A percentile compares a stretch with the other conserved stretches of the same genome.
Evolutionary conservation across 2,888 invertebrate species (phyloP).

Genomic region (Chrysina gloriosa): DNA sequence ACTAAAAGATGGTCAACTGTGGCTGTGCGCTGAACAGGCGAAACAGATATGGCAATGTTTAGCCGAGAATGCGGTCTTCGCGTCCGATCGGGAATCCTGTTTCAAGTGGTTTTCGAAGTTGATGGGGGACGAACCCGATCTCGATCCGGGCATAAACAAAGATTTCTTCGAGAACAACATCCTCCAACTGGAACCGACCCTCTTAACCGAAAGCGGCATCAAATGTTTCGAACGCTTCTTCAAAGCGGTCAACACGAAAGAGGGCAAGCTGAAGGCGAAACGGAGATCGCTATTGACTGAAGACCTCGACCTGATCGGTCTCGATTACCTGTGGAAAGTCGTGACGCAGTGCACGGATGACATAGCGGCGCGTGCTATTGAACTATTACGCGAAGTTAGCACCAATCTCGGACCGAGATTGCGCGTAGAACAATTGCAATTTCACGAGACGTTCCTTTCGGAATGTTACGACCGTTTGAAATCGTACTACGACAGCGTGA

Average conservation of each 20-base stretch:
- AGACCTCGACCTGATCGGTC: slow-evolving; percentile 93
- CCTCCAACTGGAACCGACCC: slow-evolving; percentile 88
- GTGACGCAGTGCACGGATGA: slow-evolving; percentile 92
- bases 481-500: slow-evolving; percentile 86
- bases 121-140: slow-evolving; percentile 96
- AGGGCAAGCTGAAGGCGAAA: slow-evolving; percentile 90
- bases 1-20: slow-evolving; percentile 94
- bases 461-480: slow-evolving; percentile 92
- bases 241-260: slow-evolving; percentile 94
- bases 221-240: slow-evolving; percentile 91
- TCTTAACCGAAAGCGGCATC: slow-evolving; percentile 94
- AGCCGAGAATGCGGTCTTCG: slow-evolving; percentile 92
- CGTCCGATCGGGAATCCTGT: slow-evolving; percentile 94
- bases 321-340: slow-evolving; percentile 91
- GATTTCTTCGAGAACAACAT: slow-evolving; percentile 97
- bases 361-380: slow-evolving; percentile 92
- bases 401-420: slow-evolving; percentile 92
- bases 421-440: slow-evolving; percentile 80
- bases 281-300: slow-evolving; percentile 88
- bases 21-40: slow-evolving; percentile 97
- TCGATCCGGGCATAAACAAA: slow-evolving; percentile 94
- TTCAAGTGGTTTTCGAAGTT: slow-evolving; percentile 98
- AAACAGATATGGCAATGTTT: slow-evolving; percentile 97
- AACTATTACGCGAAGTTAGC: slow-evolving; percentile 91
- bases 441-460: slow-evolving; percentile 92